Conservation (phyloP, 2,797 vertebrate genomes). For the Coracias cyanogaster region DNA sequence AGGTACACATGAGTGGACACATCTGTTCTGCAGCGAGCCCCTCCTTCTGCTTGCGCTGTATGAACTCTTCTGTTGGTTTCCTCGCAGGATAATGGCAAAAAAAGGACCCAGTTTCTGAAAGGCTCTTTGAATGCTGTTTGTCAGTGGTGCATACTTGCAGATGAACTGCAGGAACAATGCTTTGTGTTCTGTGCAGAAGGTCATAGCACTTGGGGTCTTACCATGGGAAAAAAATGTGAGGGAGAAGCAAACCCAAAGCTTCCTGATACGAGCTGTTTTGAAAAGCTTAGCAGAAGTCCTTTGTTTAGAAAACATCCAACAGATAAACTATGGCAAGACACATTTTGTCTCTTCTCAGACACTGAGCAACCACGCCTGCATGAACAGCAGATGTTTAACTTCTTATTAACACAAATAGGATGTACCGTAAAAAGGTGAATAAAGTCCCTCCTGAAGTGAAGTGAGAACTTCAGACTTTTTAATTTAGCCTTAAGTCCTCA, state of each 20-base stretch:
- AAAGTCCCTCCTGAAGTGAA: not conserved
- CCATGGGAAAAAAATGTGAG: not conserved
- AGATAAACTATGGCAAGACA: not conserved
- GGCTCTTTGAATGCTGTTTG: not conserved
- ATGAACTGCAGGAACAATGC: not conserved
- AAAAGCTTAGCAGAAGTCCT: not conserved
- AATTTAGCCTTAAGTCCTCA: not conserved
- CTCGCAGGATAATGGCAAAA: not conserved
- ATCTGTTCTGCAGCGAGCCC: not conserved
- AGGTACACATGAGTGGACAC: not conserved
- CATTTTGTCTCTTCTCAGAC: not conserved
- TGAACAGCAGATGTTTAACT: not conserved
- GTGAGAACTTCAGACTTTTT: not conserved
- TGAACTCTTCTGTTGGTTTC: not conserved
- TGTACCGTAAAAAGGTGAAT: not conserved
- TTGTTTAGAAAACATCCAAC: not conserved
- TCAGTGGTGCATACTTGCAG: not conserved
- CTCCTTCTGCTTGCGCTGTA: not conserved
- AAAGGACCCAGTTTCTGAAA: not conserved
- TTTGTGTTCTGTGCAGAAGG: not conserved
- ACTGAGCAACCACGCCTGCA: not conserved
- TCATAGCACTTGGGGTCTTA: not conserved
- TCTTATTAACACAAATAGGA: not conserved
- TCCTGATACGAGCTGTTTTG: not conserved
- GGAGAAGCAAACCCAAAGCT: not conserved